These are phyloP conservation scores for Fistularia tabacaria DNA, from an alignment of 2,797 vertebrate species.

Conservation along the genomic window DNA sequence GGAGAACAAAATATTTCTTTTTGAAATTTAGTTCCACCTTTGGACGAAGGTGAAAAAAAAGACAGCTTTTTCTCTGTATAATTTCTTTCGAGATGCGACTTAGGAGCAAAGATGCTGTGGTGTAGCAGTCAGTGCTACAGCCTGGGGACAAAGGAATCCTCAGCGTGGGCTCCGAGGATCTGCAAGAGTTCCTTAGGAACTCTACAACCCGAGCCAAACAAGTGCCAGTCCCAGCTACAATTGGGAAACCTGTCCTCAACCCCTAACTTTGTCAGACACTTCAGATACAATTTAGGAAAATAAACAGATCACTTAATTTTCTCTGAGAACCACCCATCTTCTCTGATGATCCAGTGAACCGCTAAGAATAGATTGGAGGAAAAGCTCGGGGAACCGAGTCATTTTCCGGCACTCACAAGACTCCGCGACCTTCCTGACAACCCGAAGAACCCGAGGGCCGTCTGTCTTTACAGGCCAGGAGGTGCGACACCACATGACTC, in stretches of 20 bases:
- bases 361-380: slow-evolving; percentile 27
- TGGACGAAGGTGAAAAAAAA: slow-evolving; percentile 36
- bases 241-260: slow-evolving; percentile 12
- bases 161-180: slow-evolving; percentile 34
- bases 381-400: slow-evolving; percentile 41
- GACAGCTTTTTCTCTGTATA: slow-evolving; percentile 25
- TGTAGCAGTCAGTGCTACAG: slow-evolving; percentile 71
- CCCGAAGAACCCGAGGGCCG: slow-evolving; percentile 31
- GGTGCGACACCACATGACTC: slow-evolving; percentile 6
- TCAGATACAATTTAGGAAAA: slow-evolving; percentile 23
- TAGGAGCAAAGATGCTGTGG: slow-evolving; percentile 48
- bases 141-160: slow-evolving; percentile 44
- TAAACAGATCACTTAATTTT: slow-evolving; percentile 12
- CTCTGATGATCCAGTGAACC: slow-evolving; percentile 32
- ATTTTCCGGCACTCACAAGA: slow-evolving; percentile 37
- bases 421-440: slow-evolving; percentile 5
- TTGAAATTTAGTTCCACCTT: slow-evolving; percentile 45
- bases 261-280: slow-evolving; percentile 2
- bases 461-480: slow-evolving; percentile 19
- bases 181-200: slow-evolving; percentile 21
- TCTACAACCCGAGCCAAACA: slow-evolving; percentile 8
- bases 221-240: slow-evolving; percentile 4
- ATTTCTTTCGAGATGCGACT: slow-evolving; percentile 34
- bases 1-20: slow-evolving; percentile 45
- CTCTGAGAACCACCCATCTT: slow-evolving; percentile 8